Evolutionary conservation across 2,113 vertebrate genomes (phyloP).

Genomic region (Pithys albifrons): DNA sequence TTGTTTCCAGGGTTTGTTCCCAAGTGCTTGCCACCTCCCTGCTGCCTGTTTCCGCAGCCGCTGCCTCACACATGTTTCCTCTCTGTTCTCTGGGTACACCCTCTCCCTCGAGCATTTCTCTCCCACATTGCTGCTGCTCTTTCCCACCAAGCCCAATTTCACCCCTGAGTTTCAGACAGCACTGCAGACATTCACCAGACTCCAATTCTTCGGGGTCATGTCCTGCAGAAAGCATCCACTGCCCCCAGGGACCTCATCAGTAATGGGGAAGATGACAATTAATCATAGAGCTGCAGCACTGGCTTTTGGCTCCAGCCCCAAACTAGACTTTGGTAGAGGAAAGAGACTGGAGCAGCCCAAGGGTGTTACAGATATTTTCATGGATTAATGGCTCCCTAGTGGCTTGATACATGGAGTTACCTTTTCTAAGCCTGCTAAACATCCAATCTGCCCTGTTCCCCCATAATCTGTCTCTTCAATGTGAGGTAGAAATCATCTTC

Average conservation of each 20-base stretch:
- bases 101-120: constrained; percentile 30
- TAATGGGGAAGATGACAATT: background rate
- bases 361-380: background rate
- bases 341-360: background rate
- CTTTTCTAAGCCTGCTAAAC: background rate
- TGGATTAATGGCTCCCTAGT: background rate
- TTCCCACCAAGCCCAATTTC: background rate
- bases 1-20: background rate
- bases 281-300: background rate
- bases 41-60: constrained; percentile 34
- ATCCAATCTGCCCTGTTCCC: background rate
- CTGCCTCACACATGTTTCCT: background rate
- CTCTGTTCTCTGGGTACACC: background rate
- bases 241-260: background rate
- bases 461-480: background rate
- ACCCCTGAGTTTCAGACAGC: background rate
- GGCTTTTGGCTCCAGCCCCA: background rate
- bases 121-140: background rate
- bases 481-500: background rate
- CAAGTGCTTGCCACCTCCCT: background rate
- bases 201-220: background rate
- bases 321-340: background rate
- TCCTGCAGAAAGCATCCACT: background rate
- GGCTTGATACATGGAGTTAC: background rate
- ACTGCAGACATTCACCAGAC: background rate